These are phyloP conservation scores for Anguilla anguilla DNA, from an alignment of 2,797 vertebrate species.

Conservation along the genomic window DNA sequence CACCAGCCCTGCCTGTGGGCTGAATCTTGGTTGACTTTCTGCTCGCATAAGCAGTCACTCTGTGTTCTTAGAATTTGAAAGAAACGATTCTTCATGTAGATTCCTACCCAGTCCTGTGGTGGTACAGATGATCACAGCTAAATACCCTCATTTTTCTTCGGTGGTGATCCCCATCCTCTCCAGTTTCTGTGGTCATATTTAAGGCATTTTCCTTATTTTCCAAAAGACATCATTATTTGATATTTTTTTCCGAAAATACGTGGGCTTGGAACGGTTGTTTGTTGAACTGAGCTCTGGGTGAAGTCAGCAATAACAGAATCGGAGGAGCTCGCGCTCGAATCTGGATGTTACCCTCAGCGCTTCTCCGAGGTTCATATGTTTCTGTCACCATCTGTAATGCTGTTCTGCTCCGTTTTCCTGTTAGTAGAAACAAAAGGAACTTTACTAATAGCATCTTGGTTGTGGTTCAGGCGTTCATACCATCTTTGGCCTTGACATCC, in stretches of 20 bases:
- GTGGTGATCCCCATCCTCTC: slow-evolving; percentile 12
- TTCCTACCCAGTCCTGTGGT: slow-evolving; percentile 17
- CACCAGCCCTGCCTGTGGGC: neutral
- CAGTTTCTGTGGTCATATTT: slow-evolving; percentile 32
- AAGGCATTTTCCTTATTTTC: slow-evolving; percentile 32
- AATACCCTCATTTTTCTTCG: slow-evolving; percentile 28
- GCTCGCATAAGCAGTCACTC: neutral
- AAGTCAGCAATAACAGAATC: slow-evolving; percentile 2
- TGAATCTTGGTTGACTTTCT: neutral
- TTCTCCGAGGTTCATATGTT: slow-evolving; percentile 53
- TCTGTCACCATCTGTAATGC: slow-evolving; percentile 55
- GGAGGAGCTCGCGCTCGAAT: neutral
- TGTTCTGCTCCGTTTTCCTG: slow-evolving; percentile 39
- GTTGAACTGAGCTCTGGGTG: neutral
- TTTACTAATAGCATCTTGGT: slow-evolving; percentile 32
- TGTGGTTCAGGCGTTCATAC: slow-evolving; percentile 42
- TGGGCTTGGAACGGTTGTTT: slow-evolving; percentile 24
- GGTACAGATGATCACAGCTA: slow-evolving; percentile 27
- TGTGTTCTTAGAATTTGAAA: slow-evolving; percentile 1
- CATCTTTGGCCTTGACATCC: slow-evolving; percentile 38
- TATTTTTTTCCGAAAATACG: slow-evolving; percentile 21
- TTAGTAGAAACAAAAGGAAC: slow-evolving; percentile 55
- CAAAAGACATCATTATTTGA: slow-evolving; percentile 31
- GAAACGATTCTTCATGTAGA: slow-evolving; percentile 28
- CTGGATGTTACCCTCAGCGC: neutral